These are phyloP conservation scores for Apodemus sylvaticus DNA, from an alignment of 2,113 vertebrate genomes.

Conservation along the genomic window DNA sequence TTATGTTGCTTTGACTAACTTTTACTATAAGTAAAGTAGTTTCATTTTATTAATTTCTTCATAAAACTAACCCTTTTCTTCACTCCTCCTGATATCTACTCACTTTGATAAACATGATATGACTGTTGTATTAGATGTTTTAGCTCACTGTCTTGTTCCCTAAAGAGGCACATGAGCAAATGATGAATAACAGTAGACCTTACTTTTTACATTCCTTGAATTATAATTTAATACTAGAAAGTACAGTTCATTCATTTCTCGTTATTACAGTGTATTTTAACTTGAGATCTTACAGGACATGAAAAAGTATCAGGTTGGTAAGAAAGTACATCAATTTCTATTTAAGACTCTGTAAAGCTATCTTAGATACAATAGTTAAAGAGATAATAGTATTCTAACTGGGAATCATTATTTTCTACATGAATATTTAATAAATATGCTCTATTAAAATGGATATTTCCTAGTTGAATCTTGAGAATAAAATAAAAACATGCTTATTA, in stretches of 20 bases:
- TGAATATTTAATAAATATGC: neutral
- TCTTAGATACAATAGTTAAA: neutral
- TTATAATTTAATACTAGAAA: constrained; percentile 26
- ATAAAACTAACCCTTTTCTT: neutral
- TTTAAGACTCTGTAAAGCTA: neutral
- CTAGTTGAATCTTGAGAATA: neutral
- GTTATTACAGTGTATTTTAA: neutral
- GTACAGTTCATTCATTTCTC: neutral
- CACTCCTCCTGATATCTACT: neutral
- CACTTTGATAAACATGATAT: constrained; percentile 24
- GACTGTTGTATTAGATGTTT: neutral
- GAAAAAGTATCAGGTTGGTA: neutral
- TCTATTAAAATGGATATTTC: constrained; percentile 1
- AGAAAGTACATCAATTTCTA: neutral
- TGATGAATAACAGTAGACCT: neutral
- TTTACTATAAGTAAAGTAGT: neutral
- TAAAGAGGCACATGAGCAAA: neutral
- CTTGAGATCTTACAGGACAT: neutral
- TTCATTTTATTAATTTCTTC: neutral
- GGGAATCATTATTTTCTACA: constrained; percentile 7
- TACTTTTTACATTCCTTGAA: neutral
- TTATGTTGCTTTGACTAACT: neutral
- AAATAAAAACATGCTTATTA: constrained; percentile 5
- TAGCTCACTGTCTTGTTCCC: neutral
- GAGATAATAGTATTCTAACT: neutral